Conservation (phyloP, 2,888 invertebrate genomes). For the Acleris literana region DNA sequence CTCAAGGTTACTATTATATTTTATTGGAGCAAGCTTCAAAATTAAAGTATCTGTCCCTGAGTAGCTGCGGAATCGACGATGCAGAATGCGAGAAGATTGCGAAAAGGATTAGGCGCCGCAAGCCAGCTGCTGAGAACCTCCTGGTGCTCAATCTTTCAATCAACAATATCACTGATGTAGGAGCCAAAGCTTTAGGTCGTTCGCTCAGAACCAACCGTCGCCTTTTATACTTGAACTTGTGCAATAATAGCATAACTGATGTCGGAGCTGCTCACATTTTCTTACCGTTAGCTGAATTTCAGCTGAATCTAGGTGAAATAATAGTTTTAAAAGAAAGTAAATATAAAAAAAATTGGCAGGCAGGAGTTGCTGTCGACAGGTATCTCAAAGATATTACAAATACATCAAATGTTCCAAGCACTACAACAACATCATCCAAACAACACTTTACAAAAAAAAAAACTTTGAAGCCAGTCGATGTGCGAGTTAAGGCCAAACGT, state of each 20-base stretch:
- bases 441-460: no score
- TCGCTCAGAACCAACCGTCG: conserved; percentile 55
- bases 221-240: conserved; percentile 57
- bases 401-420: not conserved
- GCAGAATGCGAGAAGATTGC: conserved; percentile 49
- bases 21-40: conserved; percentile 50
- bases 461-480: no score
- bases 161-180: conserved; percentile 56
- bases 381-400: conserved; percentile 2
- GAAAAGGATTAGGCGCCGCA: conserved; percentile 43
- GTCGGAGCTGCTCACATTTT: conserved; percentile 52
- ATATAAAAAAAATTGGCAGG: conserved; percentile 44
- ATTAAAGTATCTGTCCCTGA: conserved; percentile 57
- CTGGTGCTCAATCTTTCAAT: conserved; percentile 53
- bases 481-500: no score
- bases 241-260: conserved; percentile 57
- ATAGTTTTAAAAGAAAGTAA: conserved; percentile 40
- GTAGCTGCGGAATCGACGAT: conserved; percentile 56
- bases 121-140: conserved; percentile 46
- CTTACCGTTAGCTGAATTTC: conserved; percentile 50
- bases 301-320: conserved; percentile 48
- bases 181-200: conserved; percentile 50
- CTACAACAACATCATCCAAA: no score
- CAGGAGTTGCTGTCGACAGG: conserved; percentile 41
- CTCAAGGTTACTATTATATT: conserved; percentile 52